Evolutionary conservation across 2,113 vertebrate species (phyloP), one percentile per base, ranked within the genome.

Genomic region (Parotia lawesii): DNA sequence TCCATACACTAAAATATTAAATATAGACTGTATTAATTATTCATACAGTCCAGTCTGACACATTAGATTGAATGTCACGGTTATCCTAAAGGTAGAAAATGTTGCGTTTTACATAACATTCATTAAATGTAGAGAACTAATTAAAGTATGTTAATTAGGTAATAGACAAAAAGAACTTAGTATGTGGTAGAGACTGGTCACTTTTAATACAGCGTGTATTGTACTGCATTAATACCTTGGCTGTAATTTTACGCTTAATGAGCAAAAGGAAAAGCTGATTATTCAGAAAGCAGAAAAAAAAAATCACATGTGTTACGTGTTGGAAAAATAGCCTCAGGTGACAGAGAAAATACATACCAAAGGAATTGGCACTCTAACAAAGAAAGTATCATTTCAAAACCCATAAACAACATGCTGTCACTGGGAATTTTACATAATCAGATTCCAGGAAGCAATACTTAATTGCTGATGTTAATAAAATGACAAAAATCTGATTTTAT

Each of bases 211-310:
- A 70, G 64, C 3, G 3, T 56, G 64, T 62, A 96, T 96, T 96
- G 95, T 91, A 96, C 95, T 96, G 94, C 87, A 89, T 86, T 98
- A 98, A 98, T 97, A 98, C 96, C 89, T 97, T 97, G 96, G 97
- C 96, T 54, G 88, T 89, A 96, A 92, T 97, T 97, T 96, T 96
- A 95, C 88, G 78, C 81, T 97, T 98, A 98, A 98, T 97, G 96
- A 98, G 97, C 96, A 97, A 95, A 96, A 93, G 93, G 83, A 97
- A 98, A 98, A 98, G 97, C 98, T 98, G 98, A 98, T 98, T 98
- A 98, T 96, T 97, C 89, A 94, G 95, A 97, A 97, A 74, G 71
- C 38, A 96, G 64, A 75, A 91, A 95, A 97, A 97, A 97, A 96
- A 96, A 74, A 96, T 96, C 96, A 96, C 96, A 96, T 89, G 96